These are phyloP conservation scores for Kuschelorhynchus macadamiae DNA, from an alignment of 2,888 invertebrate genomes.

Conservation along the genomic window DNA sequence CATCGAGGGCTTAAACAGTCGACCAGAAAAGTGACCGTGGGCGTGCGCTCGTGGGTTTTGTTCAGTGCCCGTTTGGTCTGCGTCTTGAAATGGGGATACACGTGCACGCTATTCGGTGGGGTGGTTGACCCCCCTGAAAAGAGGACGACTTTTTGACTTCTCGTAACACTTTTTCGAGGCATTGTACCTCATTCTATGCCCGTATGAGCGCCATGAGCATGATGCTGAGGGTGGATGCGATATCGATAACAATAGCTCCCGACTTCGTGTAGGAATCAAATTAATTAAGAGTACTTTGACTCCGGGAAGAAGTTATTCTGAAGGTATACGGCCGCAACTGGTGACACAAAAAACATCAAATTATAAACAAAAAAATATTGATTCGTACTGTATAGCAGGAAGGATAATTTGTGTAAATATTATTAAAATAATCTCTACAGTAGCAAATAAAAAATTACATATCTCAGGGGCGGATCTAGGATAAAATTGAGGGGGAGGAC, in stretches of 20 bases:
- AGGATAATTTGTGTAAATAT: no score
- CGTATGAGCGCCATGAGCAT: slow-evolving; percentile 29
- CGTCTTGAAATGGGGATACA: slow-evolving; percentile 68
- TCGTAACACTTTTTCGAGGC: slow-evolving; percentile 63
- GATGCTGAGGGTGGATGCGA: slow-evolving; percentile 32
- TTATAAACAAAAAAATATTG: no score
- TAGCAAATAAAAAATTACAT: no score
- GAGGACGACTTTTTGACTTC: slow-evolving; percentile 68
- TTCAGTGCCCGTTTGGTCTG: slow-evolving; percentile 55
- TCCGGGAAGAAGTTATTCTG: neutral
- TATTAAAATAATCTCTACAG: no score
- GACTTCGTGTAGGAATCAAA: neutral
- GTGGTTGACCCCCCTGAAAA: slow-evolving; percentile 72
- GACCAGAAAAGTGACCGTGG: slow-evolving; percentile 64
- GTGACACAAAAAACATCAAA: slow-evolving; percentile 1
- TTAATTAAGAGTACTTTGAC: slow-evolving; percentile 16
- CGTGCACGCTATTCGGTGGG: slow-evolving; percentile 71
- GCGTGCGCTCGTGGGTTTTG: slow-evolving; percentile 60
- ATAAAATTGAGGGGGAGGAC: no score
- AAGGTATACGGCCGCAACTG: neutral
- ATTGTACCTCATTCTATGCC: slow-evolving; percentile 29
- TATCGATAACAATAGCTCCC: neutral
- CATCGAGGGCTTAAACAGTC: slow-evolving; percentile 68
- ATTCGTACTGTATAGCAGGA: no score
- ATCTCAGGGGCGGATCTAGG: no score